Conservation (phyloP, 1,140 invertebrate genomes). For the Delia radicum region DNA sequence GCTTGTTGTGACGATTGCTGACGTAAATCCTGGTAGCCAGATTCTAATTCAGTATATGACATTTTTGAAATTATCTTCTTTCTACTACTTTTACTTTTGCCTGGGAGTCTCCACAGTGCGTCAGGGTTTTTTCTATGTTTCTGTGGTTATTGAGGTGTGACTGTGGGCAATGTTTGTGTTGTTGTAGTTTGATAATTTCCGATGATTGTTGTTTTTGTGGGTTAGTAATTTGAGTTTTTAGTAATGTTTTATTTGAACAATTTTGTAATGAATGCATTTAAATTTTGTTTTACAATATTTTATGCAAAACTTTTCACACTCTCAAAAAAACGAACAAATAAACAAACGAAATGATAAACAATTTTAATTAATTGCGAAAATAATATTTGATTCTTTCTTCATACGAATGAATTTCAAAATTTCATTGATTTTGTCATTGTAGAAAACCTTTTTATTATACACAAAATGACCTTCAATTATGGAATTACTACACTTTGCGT, state of each 20-base stretch:
- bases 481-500: background rate
- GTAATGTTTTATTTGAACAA: conserved; percentile 12
- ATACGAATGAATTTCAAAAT: background rate
- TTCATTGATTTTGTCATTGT: background rate
- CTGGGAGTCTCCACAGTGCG: background rate
- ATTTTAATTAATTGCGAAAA: background rate
- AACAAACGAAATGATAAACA: background rate
- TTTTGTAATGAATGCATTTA: conserved; percentile 20
- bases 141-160: background rate
- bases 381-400: background rate
- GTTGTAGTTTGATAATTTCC: background rate
- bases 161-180: background rate
- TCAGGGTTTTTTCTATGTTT: background rate
- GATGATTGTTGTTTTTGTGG: background rate
- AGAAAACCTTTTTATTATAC: background rate
- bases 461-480: background rate
- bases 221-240: conserved; percentile 12
- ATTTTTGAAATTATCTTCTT: conserved; percentile 54
- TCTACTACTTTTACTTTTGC: background rate
- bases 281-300: background rate
- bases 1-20: conserved; percentile 57
- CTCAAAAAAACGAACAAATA: background rate
- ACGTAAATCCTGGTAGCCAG: conserved; percentile 80
- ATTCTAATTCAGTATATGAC: conserved; percentile 88
- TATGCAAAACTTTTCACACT: background rate